Conservation (phyloP, 2,797 vertebrate species). For the Tarsius wallacei region DNA sequence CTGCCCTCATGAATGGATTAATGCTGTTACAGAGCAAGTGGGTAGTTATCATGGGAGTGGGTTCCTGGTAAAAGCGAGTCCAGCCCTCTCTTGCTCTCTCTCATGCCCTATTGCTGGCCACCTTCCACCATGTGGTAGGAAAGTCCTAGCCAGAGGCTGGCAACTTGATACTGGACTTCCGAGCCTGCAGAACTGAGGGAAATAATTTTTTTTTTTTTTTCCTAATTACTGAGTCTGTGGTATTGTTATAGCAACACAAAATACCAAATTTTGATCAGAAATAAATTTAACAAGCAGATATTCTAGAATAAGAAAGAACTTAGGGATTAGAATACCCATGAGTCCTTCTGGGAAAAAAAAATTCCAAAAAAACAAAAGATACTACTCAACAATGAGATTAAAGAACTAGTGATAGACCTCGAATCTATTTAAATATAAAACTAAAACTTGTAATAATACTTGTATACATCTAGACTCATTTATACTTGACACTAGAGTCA, state of each 20-base stretch:
- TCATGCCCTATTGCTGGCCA: accelerated
- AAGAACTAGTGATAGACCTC: not conserved
- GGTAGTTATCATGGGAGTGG: not conserved
- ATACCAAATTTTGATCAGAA: not conserved
- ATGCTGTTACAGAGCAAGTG: not conserved
- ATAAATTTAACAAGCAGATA: conserved; percentile 9
- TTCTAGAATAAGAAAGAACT: conserved; percentile 17
- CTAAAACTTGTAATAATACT: not conserved
- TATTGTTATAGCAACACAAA: not conserved
- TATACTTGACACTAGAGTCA: not conserved
- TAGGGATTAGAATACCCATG: not conserved
- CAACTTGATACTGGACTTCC: not conserved
- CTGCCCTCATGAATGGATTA: not conserved
- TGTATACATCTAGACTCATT: not conserved
- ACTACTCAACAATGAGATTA: conserved; percentile 23
- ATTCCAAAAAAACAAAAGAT: not conserved
- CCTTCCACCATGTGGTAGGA: not conserved
- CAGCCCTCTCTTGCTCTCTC: not conserved
- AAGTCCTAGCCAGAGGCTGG: not conserved
- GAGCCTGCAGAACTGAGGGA: not conserved
- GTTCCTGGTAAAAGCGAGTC: not conserved
- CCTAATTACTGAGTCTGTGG: not conserved
- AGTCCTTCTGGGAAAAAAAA: not conserved
- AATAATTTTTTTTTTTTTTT: not conserved
- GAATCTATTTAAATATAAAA: conserved; percentile 49